These are phyloP conservation scores for Tokudaia tokunoshimensis DNA, from an alignment of 2,797 vertebrate genomes.

Conservation along the genomic window DNA sequence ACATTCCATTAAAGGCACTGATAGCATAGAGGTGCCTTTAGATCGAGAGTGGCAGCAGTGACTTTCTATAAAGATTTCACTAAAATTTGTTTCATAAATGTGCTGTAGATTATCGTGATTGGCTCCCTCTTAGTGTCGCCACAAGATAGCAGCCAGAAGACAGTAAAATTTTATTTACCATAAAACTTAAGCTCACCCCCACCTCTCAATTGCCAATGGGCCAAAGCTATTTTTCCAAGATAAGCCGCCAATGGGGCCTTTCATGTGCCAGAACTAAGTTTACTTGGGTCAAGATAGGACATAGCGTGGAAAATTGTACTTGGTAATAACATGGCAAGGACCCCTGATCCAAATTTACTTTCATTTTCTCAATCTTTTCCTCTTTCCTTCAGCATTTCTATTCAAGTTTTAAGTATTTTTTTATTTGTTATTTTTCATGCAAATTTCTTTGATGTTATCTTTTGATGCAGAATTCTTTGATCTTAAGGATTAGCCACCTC, in stretches of 20 bases:
- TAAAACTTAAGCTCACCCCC: background rate
- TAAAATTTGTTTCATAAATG: conserved; percentile 30
- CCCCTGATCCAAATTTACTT: background rate
- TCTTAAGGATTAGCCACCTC: background rate
- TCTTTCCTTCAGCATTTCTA: background rate
- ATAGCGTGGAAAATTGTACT: background rate
- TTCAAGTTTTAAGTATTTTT: background rate
- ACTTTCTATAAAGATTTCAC: conserved; percentile 46
- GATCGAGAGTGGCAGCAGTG: background rate
- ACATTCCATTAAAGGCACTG: conserved; percentile 31
- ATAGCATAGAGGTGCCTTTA: conserved; percentile 71
- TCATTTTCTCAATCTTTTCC: background rate
- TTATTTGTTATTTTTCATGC: background rate
- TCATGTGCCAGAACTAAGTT: background rate
- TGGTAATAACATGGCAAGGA: background rate
- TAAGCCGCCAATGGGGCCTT: background rate
- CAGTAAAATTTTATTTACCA: background rate
- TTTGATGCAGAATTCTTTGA: background rate
- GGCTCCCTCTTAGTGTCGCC: background rate
- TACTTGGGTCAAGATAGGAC: background rate
- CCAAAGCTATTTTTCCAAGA: background rate
- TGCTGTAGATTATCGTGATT: background rate
- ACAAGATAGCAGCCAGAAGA: background rate
- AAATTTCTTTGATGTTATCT: background rate
- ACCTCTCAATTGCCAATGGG: background rate